Conservation (phyloP, 2,113 vertebrate genomes). For the Rostratula benghalensis region DNA sequence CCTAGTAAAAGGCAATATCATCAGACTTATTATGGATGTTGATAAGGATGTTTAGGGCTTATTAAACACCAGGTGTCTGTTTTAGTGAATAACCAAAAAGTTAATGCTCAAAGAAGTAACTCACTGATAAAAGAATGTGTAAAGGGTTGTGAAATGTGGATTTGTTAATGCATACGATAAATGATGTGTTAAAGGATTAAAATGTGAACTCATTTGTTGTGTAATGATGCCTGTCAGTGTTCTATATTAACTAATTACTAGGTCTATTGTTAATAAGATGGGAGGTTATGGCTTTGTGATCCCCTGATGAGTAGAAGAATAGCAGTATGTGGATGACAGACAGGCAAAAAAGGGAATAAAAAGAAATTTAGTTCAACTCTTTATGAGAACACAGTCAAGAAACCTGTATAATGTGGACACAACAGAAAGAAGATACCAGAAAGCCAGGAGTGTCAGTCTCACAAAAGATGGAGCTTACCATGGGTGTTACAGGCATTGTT, state of each 20-base stretch:
- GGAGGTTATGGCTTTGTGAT: background rate
- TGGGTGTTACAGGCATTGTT: background rate
- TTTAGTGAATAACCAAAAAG: slow-evolving; percentile 4
- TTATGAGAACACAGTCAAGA: background rate
- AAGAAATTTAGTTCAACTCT: background rate
- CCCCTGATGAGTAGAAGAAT: background rate
- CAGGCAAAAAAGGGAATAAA: background rate
- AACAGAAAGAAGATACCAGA: background rate
- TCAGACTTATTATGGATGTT: background rate
- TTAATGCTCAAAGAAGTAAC: background rate
- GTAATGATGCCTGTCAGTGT: background rate
- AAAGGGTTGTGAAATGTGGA: background rate
- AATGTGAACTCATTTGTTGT: slow-evolving; percentile 11
- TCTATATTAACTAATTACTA: slow-evolving; percentile 5
- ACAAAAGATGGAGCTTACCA: background rate
- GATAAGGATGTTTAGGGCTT: background rate
- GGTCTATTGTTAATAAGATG: background rate
- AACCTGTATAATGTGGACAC: background rate
- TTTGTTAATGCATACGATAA: slow-evolving; percentile 16
- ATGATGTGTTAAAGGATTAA: slow-evolving; percentile 22
- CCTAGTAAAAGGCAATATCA: background rate
- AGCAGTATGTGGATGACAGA: background rate
- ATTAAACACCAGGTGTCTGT: background rate
- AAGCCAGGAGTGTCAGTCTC: background rate
- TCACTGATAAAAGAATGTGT: background rate